Conservation (phyloP, 1,140 invertebrate genomes). For the Pseudobourletiella spinata region DNA sequence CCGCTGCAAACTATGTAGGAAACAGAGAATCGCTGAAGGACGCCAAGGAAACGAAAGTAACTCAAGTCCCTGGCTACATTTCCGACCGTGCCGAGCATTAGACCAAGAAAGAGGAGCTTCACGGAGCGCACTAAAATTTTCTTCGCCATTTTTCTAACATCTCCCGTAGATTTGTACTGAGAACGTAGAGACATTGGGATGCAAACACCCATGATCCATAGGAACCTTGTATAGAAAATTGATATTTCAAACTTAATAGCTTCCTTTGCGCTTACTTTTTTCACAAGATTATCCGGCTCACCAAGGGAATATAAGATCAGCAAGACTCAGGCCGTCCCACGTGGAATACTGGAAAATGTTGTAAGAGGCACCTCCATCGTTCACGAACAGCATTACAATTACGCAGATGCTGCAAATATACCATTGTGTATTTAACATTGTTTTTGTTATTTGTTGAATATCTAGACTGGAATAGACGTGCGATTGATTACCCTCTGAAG, state of each 20-base stretch:
- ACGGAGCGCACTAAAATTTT: constrained; percentile 46
- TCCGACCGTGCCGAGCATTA: constrained; percentile 51
- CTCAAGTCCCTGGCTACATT: constrained; percentile 43
- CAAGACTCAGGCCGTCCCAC: constrained; percentile 88
- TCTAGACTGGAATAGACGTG: background rate
- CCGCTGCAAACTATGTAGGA: constrained; percentile 62
- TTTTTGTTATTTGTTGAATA: background rate
- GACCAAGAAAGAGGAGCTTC: constrained; percentile 53
- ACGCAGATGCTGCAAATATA: constrained; percentile 53
- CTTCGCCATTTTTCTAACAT: constrained; percentile 46
- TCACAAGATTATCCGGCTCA: constrained; percentile 37
- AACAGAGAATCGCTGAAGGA: constrained; percentile 72
- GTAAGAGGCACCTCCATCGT: constrained; percentile 79
- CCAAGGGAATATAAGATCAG: constrained; percentile 93
- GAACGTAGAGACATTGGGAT: constrained; percentile 70
- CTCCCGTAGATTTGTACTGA: constrained; percentile 55
- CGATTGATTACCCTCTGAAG: background rate
- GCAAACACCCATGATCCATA: constrained; percentile 93
- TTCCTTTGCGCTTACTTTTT: background rate
- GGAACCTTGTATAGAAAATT: constrained; percentile 59
- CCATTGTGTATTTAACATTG: background rate
- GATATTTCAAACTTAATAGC: background rate
- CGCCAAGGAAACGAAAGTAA: constrained; percentile 60
- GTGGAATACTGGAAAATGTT: constrained; percentile 77
- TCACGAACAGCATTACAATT: constrained; percentile 84